Percentiles rank a stretch among this genome's conserved stretches.
These are phyloP conservation scores for Schizotus pectinicornis DNA, from an alignment of 2,888 invertebrate species.

Conservation along the genomic window DNA sequence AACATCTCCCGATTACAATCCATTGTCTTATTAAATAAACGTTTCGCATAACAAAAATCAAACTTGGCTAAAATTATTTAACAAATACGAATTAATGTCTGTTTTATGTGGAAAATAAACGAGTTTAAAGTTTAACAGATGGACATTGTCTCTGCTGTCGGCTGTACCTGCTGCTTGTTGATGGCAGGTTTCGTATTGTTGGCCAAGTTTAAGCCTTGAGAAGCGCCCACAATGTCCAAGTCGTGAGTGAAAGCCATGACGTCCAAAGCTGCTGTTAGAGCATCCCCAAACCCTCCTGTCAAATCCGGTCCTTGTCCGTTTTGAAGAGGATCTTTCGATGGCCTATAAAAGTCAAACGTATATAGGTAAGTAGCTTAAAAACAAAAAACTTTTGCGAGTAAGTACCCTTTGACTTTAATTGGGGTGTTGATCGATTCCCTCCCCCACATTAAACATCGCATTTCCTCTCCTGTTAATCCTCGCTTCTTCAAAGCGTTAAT, in stretches of 20 bases:
- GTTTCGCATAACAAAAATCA: too few relatives aligned
- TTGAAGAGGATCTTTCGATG: slow-evolving; percentile 27
- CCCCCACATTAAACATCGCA: slow-evolving; percentile 90
- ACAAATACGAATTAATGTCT: too few relatives aligned
- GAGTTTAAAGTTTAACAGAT: too few relatives aligned
- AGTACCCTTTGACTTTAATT: slow-evolving; percentile 70
- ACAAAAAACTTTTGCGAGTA: too few relatives aligned
- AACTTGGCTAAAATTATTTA: too few relatives aligned
- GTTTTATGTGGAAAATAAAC: too few relatives aligned
- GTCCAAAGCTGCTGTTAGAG: slow-evolving; percentile 78
- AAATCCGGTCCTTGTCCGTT: slow-evolving; percentile 57
- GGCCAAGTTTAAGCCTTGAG: slow-evolving; percentile 48
- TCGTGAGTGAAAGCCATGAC: slow-evolving; percentile 86
- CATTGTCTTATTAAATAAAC: too few relatives aligned
- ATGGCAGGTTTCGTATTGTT: slow-evolving; percentile 37
- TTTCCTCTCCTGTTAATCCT: slow-evolving; percentile 85
- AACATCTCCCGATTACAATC: too few relatives aligned
- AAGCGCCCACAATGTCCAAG: slow-evolving; percentile 45
- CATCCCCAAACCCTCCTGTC: slow-evolving; percentile 64
- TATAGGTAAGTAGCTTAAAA: too few relatives aligned
- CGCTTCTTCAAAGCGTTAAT: slow-evolving; percentile 81
- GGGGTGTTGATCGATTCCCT: slow-evolving; percentile 87
- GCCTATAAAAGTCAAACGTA: not conserved
- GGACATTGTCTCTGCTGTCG: too few relatives aligned
- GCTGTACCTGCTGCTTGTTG: slow-evolving; percentile 40